Evolutionary conservation across 2,797 vertebrate species (phyloP).

Genomic region (Sitta carolinensis): DNA sequence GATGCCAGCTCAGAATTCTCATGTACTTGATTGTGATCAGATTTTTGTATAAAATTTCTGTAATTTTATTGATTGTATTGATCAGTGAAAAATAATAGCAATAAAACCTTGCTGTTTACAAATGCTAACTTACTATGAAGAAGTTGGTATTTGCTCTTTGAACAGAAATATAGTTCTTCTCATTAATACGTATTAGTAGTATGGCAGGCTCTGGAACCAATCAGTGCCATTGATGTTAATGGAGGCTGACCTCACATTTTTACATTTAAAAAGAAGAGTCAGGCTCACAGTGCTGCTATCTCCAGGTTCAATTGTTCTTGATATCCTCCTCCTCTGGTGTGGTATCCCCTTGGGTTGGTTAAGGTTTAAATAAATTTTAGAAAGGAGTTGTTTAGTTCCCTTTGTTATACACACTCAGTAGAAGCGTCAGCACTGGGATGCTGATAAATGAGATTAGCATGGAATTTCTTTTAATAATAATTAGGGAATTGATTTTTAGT

Average conservation of each 20-base stretch:
- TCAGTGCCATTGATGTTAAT: neutral
- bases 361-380: neutral
- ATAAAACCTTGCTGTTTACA: neutral
- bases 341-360: neutral
- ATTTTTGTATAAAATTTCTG: neutral
- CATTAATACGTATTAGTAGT: neutral
- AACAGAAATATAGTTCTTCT: neutral
- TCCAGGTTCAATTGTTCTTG: neutral
- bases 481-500: constrained; percentile 32
- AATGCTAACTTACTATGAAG: neutral
- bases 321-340: neutral
- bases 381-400: neutral
- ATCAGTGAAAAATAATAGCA: neutral
- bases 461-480: neutral
- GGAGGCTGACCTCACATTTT: neutral
- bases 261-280: neutral
- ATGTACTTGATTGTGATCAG: neutral
- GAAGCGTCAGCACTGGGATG: neutral
- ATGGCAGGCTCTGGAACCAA: neutral
- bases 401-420: neutral
- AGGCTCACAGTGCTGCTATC: neutral
- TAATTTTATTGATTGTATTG: neutral
- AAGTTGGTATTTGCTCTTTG: neutral
- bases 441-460: neutral
- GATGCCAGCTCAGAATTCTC: neutral